Percentiles rank a stretch among this genome's conserved stretches.
phyloP scores from a whole-genome alignment of 2,797 vertebrate species.

The Alcedo quadribrachys region DNA sequence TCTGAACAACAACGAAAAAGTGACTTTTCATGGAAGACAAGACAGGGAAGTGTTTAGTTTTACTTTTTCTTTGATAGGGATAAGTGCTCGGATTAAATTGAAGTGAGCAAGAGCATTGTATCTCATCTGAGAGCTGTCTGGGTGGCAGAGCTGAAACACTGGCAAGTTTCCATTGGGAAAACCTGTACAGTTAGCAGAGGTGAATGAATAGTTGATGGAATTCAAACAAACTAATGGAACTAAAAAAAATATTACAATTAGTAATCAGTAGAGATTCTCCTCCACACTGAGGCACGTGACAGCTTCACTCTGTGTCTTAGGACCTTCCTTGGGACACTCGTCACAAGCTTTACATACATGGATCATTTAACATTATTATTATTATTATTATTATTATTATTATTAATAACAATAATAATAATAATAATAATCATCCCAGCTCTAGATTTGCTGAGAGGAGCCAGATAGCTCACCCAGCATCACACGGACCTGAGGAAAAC shows the following conservation, averaged over 20 bases:
- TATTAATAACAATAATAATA: too few species aligned
- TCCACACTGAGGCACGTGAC: neutral
- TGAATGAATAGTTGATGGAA: neutral
- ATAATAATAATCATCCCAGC: too few species aligned
- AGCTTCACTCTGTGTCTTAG: neutral
- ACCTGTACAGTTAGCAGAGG: neutral
- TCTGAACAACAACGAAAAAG: neutral
- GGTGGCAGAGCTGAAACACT: neutral
- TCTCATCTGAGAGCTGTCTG: neutral
- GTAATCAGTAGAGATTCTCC: neutral
- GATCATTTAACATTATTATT: neutral
- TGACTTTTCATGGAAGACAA: neutral
- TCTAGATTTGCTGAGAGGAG: neutral
- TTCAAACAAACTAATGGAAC: neutral
- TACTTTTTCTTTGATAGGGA: neutral
- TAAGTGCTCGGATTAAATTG: neutral
- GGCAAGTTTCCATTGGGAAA: neutral
- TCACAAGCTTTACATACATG: neutral
- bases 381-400: neutral
- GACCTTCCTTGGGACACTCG: neutral
- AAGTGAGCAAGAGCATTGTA: neutral
- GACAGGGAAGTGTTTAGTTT: neutral
- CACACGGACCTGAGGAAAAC: neutral
- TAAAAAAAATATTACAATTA: neutral
- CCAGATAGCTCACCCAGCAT: neutral